Evolutionary conservation across 2,888 invertebrate species (phyloP).

Genomic region (Hylaea fasciaria): DNA sequence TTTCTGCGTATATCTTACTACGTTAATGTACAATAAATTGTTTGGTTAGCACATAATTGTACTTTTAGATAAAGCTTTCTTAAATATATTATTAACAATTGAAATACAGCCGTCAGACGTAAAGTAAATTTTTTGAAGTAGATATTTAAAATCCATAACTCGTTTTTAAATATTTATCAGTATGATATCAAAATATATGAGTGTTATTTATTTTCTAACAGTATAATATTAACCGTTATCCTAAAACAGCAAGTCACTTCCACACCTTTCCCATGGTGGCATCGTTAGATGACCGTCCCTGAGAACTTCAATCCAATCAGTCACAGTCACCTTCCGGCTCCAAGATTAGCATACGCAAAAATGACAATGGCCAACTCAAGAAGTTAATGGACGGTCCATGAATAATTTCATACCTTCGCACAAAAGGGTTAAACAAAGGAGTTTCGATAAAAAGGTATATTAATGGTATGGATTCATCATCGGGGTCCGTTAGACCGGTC

Average conservation of each 20-base stretch:
- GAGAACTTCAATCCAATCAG: constrained; percentile 73
- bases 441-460: constrained; percentile 72
- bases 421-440: constrained; percentile 80
- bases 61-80: too few relatives aligned
- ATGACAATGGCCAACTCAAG: constrained; percentile 73
- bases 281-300: constrained; percentile 68
- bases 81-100: too few relatives aligned
- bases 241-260: constrained; percentile 52
- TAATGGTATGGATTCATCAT: constrained; percentile 76
- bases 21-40: too few relatives aligned
- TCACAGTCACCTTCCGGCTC: constrained; percentile 70
- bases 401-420: constrained; percentile 66
- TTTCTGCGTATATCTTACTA: too few relatives aligned
- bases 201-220: neutral
- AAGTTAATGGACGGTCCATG: constrained; percentile 75
- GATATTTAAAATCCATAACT: too few relatives aligned
- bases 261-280: constrained; percentile 54
- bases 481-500: constrained; percentile 76
- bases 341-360: constrained; percentile 76
- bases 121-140: too few relatives aligned
- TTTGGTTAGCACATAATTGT: too few relatives aligned
- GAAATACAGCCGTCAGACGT: too few relatives aligned
- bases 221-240: constrained; percentile 12
- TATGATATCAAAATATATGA: too few relatives aligned
- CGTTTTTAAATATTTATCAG: too few relatives aligned